phyloP scores from a whole-genome alignment of 2,888 invertebrate genomes.

The Phalangium opilio region DNA sequence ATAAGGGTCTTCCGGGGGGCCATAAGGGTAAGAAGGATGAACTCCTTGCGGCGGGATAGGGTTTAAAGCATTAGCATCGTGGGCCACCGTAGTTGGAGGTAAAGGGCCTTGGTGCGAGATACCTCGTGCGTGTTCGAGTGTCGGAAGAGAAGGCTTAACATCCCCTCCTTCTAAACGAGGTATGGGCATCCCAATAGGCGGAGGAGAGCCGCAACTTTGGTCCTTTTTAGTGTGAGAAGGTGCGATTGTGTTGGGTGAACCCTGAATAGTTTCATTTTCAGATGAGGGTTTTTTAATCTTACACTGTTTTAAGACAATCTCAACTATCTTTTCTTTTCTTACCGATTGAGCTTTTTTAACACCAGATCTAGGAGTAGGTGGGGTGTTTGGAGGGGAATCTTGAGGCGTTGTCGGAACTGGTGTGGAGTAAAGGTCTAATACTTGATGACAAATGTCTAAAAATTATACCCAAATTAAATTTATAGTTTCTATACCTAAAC shows the following conservation, averaged over 20 bases:
- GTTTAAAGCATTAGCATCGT: no score
- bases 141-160: constrained; percentile 8
- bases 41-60: not conserved
- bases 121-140: constrained; percentile 1
- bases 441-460: constrained; percentile 82
- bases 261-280: no score
- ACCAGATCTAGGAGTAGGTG: constrained; percentile 13
- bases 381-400: constrained; percentile 19
- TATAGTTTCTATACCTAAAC: no score
- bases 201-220: no score
- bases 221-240: no score
- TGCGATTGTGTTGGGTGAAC: no score
- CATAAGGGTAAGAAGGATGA: not conserved
- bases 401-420: constrained; percentile 30
- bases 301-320: no score
- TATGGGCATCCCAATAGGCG: constrained; percentile 9
- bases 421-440: constrained; percentile 74
- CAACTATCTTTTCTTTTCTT: constrained; percentile 1
- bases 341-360: constrained; percentile 12
- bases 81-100: constrained; percentile 1
- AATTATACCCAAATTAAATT: constrained; percentile 11
- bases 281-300: no score
- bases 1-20: not conserved
- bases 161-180: constrained; percentile 12
- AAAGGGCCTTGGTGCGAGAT: constrained; percentile 3